A percentile compares a stretch with the other conserved stretches of the same genome.
Evolutionary conservation across 2,888 invertebrate species (phyloP).

Genomic region (Pherbina coryleti): DNA sequence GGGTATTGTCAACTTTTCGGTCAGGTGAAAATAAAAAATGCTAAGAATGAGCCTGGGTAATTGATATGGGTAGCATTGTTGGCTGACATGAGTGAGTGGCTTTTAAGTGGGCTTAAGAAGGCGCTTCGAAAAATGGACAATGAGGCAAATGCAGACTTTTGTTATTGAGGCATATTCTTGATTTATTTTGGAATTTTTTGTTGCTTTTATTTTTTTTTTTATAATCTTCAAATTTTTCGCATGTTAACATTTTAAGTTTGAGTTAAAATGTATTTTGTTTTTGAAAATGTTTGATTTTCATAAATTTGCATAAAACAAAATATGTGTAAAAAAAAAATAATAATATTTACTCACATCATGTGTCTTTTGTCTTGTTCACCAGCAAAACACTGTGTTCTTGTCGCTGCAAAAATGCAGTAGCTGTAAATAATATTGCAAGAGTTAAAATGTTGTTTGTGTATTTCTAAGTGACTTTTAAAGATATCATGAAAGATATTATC

Average conservation of each 20-base stretch:
- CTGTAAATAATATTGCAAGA: no score
- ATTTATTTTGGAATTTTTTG: neutral
- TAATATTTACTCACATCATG: conserved; percentile 68
- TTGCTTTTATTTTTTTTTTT: conserved; percentile 15
- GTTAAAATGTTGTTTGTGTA: no score
- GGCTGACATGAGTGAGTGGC: conserved; percentile 37
- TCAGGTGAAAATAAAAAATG: conserved; percentile 68
- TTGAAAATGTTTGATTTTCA: conserved; percentile 51
- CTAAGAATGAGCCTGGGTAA: conserved; percentile 67
- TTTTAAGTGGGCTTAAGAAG: conserved; percentile 36
- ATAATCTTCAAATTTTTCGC: conserved; percentile 5
- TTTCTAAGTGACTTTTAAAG: no score
- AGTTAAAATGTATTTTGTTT: conserved; percentile 32
- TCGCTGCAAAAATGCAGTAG: neutral
- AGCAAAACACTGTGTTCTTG: conserved; percentile 50
- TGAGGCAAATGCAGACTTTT: neutral
- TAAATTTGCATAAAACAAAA: conserved; percentile 41
- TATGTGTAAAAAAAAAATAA: conserved; percentile 48
- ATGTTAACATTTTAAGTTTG: conserved; percentile 35
- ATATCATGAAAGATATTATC: no score
- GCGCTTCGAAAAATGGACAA: conserved; percentile 34
- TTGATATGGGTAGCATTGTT: conserved; percentile 62
- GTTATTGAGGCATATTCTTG: neutral
- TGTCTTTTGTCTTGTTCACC: conserved; percentile 70
- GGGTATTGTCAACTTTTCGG: conserved; percentile 58